phyloP scores from a whole-genome alignment of 2,888 invertebrate genomes.

The Frankliniella intonsa region DNA sequence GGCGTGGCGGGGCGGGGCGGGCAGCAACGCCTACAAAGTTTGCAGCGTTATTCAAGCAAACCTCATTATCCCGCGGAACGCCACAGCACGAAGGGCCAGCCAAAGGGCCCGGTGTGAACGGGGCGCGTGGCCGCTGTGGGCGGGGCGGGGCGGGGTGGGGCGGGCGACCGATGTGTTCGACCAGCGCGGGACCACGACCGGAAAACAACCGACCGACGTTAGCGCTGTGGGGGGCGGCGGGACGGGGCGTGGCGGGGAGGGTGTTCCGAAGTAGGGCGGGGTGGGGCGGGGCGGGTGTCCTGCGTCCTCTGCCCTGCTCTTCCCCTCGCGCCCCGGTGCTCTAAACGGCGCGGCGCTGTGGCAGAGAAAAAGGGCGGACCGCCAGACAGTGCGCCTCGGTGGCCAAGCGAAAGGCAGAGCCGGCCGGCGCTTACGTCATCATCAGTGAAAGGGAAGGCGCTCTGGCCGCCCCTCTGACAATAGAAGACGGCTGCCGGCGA shows the following conservation, averaged over 20 bases:
- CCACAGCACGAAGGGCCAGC: background rate
- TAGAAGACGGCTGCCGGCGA: too few species aligned
- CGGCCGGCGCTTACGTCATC: too few species aligned
- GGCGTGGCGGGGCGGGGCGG: slow-evolving; percentile 31
- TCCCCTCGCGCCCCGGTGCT: background rate
- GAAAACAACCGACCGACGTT: background rate
- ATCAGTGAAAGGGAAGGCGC: too few species aligned
- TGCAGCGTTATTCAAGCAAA: slow-evolving; percentile 25
- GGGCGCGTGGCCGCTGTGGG: slow-evolving; percentile 17
- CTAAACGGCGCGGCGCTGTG: background rate
- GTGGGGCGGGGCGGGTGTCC: background rate
- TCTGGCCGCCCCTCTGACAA: too few species aligned
- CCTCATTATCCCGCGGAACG: slow-evolving; percentile 6
- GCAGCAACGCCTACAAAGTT: slow-evolving; percentile 34
- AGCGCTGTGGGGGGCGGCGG: too few species aligned
- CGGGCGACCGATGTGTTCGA: background rate
- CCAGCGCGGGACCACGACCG: slow-evolving; percentile 15
- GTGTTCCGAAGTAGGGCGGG: background rate
- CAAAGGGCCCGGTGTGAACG: background rate
- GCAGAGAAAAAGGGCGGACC: too few species aligned
- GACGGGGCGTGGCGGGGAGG: background rate
- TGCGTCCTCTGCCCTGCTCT: background rate
- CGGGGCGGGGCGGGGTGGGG: slow-evolving; percentile 10
- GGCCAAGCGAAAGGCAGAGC: too few species aligned
- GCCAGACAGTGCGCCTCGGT: too few species aligned